phyloP scores from a whole-genome alignment of 1,140 invertebrate genomes.

The Drosophila ercepeae region DNA sequence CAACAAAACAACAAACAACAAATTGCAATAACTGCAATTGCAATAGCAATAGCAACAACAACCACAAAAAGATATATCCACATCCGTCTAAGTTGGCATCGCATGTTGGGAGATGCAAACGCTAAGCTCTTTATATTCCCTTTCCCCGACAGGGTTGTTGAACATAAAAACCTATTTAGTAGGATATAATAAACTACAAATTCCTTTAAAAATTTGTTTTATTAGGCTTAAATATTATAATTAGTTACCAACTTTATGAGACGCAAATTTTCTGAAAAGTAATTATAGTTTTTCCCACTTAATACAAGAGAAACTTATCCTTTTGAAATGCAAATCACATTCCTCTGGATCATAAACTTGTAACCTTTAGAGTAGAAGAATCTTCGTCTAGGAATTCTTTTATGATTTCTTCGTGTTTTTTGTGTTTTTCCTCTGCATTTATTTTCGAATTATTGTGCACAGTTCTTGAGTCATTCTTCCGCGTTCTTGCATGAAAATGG shows the following conservation, averaged over 20 bases:
- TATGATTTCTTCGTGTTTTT: slow-evolving; percentile 1
- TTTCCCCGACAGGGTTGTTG: neutral
- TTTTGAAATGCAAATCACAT: too few relatives aligned
- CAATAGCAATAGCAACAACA: slow-evolving; percentile 6
- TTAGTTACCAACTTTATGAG: too few relatives aligned
- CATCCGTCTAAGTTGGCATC: slow-evolving; percentile 48
- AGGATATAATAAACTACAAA: neutral
- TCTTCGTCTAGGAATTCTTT: neutral
- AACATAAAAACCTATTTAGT: neutral
- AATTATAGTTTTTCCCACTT: too few relatives aligned
- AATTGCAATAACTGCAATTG: slow-evolving; percentile 3
- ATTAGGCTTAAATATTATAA: too few relatives aligned
- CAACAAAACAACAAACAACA: slow-evolving; percentile 1
- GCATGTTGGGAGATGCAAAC: slow-evolving; percentile 63
- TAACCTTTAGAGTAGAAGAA: slow-evolving; percentile 1
- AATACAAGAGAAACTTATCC: too few relatives aligned
- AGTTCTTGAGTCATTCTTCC: slow-evolving; percentile 79
- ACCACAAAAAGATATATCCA: slow-evolving; percentile 18
- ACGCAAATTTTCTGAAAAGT: too few relatives aligned
- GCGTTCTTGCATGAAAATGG: slow-evolving; percentile 78
- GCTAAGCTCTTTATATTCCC: slow-evolving; percentile 52
- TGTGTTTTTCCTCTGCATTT: slow-evolving; percentile 67
- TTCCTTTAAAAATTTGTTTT: too few relatives aligned
- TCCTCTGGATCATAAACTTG: too few relatives aligned
- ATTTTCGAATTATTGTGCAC: slow-evolving; percentile 78